Evolutionary conservation across 1,140 invertebrate genomes (phyloP).

Genomic region (Drosophila nigromelanica): DNA sequence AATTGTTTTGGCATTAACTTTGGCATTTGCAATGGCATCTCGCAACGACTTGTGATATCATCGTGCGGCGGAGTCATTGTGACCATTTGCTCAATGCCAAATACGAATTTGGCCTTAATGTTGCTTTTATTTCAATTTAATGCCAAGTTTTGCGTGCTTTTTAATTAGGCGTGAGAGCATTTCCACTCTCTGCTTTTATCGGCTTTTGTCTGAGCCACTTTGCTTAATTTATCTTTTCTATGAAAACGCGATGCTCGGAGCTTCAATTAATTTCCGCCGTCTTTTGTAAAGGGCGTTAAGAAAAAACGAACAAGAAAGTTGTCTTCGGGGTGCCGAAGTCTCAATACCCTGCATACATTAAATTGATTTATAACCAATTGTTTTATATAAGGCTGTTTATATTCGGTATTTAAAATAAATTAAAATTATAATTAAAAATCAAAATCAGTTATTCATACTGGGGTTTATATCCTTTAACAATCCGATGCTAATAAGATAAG

Average conservation of each 20-base stretch:
- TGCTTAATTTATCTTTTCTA: conserved; percentile 55
- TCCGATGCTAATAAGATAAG: no score
- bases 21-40: conserved; percentile 25
- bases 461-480: no score
- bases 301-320: conserved; percentile 8
- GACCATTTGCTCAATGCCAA: conserved; percentile 14
- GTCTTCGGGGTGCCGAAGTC: no score
- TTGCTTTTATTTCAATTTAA: conserved; percentile 1
- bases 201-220: conserved; percentile 34
- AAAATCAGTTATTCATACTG: no score
- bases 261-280: conserved; percentile 57
- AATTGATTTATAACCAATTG: no score
- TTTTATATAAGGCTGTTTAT: no score
- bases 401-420: no score
- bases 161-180: conserved; percentile 69
- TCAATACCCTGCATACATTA: no score
- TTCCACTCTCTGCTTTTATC: conserved; percentile 3
- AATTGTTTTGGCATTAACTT: conserved; percentile 41
- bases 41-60: conserved; percentile 23
- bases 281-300: conserved; percentile 23
- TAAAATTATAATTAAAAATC: no score
- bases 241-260: conserved; percentile 16
- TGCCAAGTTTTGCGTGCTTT: conserved; percentile 36
- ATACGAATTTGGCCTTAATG: conserved; percentile 29
- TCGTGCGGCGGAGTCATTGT: neutral